These are phyloP conservation scores for Idaea biselata DNA, from an alignment of 2,888 invertebrate genomes.

Conservation along the genomic window DNA sequence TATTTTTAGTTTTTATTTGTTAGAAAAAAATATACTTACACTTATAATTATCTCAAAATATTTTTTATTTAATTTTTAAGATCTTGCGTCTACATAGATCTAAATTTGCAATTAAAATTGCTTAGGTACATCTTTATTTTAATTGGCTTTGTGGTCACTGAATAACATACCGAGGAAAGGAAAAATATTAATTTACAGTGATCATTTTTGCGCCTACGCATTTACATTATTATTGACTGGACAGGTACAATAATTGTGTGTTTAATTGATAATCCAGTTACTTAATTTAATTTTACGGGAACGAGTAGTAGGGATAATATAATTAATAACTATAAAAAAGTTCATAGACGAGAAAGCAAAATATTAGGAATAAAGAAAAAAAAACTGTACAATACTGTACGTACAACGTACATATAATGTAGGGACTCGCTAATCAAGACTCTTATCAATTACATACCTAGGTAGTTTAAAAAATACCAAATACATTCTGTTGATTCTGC, in stretches of 20 bases:
- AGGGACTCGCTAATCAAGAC: too few species aligned
- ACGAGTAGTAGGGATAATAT: background rate
- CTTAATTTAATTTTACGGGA: background rate
- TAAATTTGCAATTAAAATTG: constrained; percentile 44
- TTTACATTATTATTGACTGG: background rate
- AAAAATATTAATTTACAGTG: background rate
- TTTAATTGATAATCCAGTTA: background rate
- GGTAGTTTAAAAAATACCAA: too few species aligned
- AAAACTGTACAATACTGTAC: too few species aligned
- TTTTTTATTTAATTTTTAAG: constrained; percentile 40
- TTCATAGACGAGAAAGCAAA: too few species aligned
- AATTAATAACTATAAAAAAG: background rate
- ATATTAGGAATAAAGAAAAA: too few species aligned
- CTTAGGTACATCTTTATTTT: constrained; percentile 13
- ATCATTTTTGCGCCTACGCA: background rate
- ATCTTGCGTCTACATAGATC: constrained; percentile 48
- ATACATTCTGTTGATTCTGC: too few species aligned
- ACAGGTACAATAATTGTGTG: background rate
- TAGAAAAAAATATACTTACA: constrained; percentile 60
- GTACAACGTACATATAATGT: too few species aligned
- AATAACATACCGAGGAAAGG: background rate
- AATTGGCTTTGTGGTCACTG: background rate
- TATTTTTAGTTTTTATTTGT: constrained; percentile 46
- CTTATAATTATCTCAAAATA: constrained; percentile 61
- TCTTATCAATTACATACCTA: too few species aligned